These are phyloP conservation scores for Microctenopoma steveboyesi DNA, from an alignment of 2,797 vertebrate species.

Conservation along the genomic window DNA sequence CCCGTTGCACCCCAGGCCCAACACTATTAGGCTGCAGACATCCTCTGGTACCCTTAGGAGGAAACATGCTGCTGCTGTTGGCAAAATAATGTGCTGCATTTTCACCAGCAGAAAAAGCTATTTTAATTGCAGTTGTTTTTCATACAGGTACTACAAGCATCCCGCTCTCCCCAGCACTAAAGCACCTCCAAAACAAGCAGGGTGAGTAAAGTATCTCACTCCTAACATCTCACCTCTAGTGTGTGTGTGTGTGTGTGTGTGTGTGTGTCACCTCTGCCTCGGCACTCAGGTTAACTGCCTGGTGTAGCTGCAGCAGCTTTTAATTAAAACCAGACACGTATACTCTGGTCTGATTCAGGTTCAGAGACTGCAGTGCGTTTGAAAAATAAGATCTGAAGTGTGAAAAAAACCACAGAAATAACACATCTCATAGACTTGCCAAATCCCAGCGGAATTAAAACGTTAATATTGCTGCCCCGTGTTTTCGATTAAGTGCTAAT, in stretches of 20 bases:
- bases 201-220: conserved; percentile 82
- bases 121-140: conserved; percentile 89
- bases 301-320: conserved; percentile 52
- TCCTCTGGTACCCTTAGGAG: conserved; percentile 65
- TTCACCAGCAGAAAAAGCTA: conserved; percentile 79
- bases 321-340: conserved; percentile 71
- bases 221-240: conserved; percentile 46
- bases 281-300: conserved; percentile 48
- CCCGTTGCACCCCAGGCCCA: conserved; percentile 65
- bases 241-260: conserved; percentile 10
- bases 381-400: conserved; percentile 76
- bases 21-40: conserved; percentile 74
- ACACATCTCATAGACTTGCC: conserved; percentile 72
- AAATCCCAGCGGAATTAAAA: conserved; percentile 81
- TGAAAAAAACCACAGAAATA: conserved; percentile 70
- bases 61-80: conserved; percentile 79
- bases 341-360: conserved; percentile 71
- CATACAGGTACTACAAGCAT: conserved; percentile 87
- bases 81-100: conserved; percentile 81
- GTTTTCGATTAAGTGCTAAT: conserved; percentile 87
- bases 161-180: conserved; percentile 87
- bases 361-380: conserved; percentile 68
- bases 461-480: conserved; percentile 81
- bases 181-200: conserved; percentile 89
- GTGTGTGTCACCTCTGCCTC: conserved; percentile 45